phyloP scores from a whole-genome alignment of 2,797 vertebrate species.

The Onychomys leucogaster region DNA sequence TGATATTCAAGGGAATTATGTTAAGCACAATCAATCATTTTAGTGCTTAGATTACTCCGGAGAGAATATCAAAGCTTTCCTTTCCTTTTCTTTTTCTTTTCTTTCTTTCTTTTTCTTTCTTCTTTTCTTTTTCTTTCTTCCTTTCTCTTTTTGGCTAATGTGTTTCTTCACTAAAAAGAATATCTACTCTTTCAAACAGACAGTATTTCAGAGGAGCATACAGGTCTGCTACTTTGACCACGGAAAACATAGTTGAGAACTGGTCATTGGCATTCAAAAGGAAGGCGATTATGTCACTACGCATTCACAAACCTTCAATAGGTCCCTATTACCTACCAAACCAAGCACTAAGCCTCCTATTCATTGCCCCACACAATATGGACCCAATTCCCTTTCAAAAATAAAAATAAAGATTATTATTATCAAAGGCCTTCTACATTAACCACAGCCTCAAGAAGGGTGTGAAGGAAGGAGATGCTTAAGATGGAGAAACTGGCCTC shows the following conservation, averaged over 20 bases:
- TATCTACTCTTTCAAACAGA: constrained; percentile 66
- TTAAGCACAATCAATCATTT: constrained; percentile 37
- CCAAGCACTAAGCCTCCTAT: constrained; percentile 73
- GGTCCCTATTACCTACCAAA: constrained; percentile 75
- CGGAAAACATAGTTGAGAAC: constrained; percentile 59
- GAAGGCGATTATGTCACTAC: constrained; percentile 74
- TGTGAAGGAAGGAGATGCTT: background rate
- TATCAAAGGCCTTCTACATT: constrained; percentile 31
- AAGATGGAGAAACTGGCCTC: constrained; percentile 50
- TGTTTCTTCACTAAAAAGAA: constrained; percentile 68
- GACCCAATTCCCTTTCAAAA: constrained; percentile 55
- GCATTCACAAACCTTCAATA: constrained; percentile 75
- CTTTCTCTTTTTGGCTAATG: background rate
- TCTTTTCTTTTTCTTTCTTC: background rate
- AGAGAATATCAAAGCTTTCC: constrained; percentile 26
- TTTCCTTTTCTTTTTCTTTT: background rate
- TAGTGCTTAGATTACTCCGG: constrained; percentile 57
- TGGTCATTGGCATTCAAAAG: constrained; percentile 65
- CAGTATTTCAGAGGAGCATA: constrained; percentile 67
- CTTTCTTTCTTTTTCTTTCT: background rate
- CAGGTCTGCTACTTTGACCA: constrained; percentile 62
- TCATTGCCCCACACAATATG: constrained; percentile 68
- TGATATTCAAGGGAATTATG: background rate
- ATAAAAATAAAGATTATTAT: constrained; percentile 55
- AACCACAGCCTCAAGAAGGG: background rate